These are phyloP conservation scores for Sisyra nigra DNA, from an alignment of 2,888 invertebrate genomes.

Conservation along the genomic window DNA sequence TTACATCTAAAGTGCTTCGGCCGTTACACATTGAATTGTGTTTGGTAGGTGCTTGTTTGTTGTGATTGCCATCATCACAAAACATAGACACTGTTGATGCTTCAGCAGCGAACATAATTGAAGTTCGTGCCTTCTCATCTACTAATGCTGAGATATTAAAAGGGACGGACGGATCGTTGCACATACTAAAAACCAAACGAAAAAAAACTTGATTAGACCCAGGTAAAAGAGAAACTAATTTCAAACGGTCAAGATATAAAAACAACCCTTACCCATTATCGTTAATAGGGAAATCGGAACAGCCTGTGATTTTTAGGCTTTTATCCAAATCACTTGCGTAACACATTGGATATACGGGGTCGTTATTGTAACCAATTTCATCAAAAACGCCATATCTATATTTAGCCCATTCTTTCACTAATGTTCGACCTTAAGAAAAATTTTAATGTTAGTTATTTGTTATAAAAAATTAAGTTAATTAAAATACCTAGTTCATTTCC, in stretches of 20 bases:
- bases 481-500: conserved; percentile 1
- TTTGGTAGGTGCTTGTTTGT: conserved; percentile 43
- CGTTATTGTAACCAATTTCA: conserved; percentile 40
- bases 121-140: conserved; percentile 30
- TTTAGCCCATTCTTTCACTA: conserved; percentile 47
- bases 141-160: conserved; percentile 28
- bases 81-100: conserved; percentile 36
- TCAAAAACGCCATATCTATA: conserved; percentile 53
- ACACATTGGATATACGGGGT: conserved; percentile 39
- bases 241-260: too few species aligned
- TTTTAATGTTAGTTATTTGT: neutral
- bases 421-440: conserved; percentile 22
- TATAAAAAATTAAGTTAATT: neutral
- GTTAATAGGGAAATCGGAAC: conserved; percentile 31
- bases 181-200: conserved; percentile 19
- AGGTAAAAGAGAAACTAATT: too few species aligned
- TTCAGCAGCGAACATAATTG: conserved; percentile 35
- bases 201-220: too few species aligned
- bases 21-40: conserved; percentile 46
- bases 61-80: conserved; percentile 43
- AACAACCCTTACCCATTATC: conserved; percentile 29
- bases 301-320: conserved; percentile 29
- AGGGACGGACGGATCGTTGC: conserved; percentile 14
- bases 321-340: conserved; percentile 28
- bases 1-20: conserved; percentile 39